Conservation (phyloP, 2,797 vertebrate species). For the Pampus argenteus region DNA sequence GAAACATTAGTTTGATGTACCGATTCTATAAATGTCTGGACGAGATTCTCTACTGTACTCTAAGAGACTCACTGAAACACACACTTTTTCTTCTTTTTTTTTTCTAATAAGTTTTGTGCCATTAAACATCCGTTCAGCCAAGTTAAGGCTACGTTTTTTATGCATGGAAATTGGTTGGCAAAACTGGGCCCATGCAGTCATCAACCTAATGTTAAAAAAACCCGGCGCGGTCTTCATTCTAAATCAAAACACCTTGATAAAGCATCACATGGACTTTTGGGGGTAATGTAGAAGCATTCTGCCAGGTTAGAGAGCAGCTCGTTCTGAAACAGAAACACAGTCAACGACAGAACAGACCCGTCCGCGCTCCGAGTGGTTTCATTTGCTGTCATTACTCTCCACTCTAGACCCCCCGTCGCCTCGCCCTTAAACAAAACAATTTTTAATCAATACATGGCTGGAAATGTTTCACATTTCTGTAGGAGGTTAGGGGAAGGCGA, state of each 20-base stretch:
- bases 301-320: constrained; percentile 15
- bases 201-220: background rate
- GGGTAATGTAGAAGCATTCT: constrained; percentile 4
- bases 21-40: background rate
- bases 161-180: background rate
- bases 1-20: constrained; percentile 14
- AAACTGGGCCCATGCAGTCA: background rate
- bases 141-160: too few species aligned
- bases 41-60: background rate
- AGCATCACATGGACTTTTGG: background rate
- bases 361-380: background rate
- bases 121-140: background rate
- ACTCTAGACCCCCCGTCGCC: background rate
- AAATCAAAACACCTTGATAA: constrained; percentile 8
- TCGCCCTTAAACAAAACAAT: constrained; percentile 39
- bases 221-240: background rate
- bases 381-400: constrained; percentile 58
- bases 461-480: constrained; percentile 54
- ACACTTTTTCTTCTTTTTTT: background rate
- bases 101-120: background rate
- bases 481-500: constrained; percentile 53
- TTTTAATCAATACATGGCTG: constrained; percentile 36
- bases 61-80: constrained; percentile 1
- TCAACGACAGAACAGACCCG: background rate
- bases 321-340: constrained; percentile 37